Base-by-base conservation (phyloP, 2,888 invertebrate species). In the Epistrophe eligans region DNA sequence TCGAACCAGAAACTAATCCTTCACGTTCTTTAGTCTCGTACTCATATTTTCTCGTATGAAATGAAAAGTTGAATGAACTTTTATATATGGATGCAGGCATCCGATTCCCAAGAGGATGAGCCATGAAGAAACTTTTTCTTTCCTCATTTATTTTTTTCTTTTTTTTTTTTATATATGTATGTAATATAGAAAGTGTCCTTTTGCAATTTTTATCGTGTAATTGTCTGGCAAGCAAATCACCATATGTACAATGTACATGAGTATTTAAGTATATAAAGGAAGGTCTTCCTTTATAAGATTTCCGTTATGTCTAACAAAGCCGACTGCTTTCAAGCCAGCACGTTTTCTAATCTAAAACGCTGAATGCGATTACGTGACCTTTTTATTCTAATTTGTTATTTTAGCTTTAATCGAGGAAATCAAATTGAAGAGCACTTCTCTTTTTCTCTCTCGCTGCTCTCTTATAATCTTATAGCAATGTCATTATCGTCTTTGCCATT, bases 341-440 rank as follows among this genome's bases (percentile, higher is more conserved):
- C 87, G 87, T 79, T 67, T 70, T 71, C 76, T 74, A 79, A 83
- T 83, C 72, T 72, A 24, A 79, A 62, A 82, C 55, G 57, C 60
- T 79, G 66, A 66, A 60, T 79, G 50, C n/a, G 74, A 85, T 79
- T 85, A 85, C 85, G 87, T 83, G 87, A 83, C 79, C 82, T 87
- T 77, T 83, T 79, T 55, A 76, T 72, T 79, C 76, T 79, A 83
- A 87, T 87, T 79, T 79, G 48, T 43, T 52, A 79, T 74, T 82
- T 87, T 71, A 74, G 48, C 71, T 52, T 43, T 74, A 82, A 79
- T 82, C 74, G 79, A 57, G 77, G 40, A 70, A 74, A 77, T 77
- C 73, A 43, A 58, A 67, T 62, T 52, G 24, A 66, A 62, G 70
- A 28, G 24, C 43, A n/a, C 67, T 17, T 32, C 8, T 60, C 38